Base-by-base conservation (phyloP, 2,113 vertebrate species). In the Hipposideros armiger region DNA sequence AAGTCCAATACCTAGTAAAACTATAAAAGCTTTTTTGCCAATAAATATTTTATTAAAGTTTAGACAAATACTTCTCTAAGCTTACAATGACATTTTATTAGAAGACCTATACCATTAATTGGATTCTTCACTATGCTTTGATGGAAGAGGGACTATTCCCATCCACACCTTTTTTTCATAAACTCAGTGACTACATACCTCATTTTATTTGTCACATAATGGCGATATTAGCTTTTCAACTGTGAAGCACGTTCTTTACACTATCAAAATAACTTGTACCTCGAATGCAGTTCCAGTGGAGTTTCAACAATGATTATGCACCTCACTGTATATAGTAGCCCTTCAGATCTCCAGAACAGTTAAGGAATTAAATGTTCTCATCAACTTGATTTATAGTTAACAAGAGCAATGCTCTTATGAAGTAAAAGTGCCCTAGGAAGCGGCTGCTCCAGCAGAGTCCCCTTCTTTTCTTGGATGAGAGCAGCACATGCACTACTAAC, bases 1-100 rank as follows among this genome's bases (percentile, higher is more conserved):
- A 95, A 90, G 93, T 92, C 92, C 91, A 96, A 74, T 78, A 83
- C 83, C 84, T 90, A 80, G 26, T 50, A 88, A 96, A 96, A 26
- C 26, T 32, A 86, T 85, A 56, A 89, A 83, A 83, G 85, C 11
- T 74, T 58, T 87, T 89, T 72, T 92, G 90, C 89, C 86, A 95
- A 95, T 93, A 96, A 97, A 96, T 93, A 95, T 94, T 87, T 96
- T 60, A 84, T 91, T 94, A 45, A 92, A 69, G 60, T 97, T 94
- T 73, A 95, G 74, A 76, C 83, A 96, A 95, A 90, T 92, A 86
- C 76, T 89, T 97, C 87, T 87, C 58, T 64, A 86, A 86, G 72
- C 73, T 94, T 83, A 86, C 58, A 83, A 87, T 73, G 94, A 45
- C 42, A 64, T 24, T 93, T 80, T 86, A 94, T 95, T 60, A 96